Evolutionary conservation across 2,888 invertebrate genomes (phyloP).

Genomic region (Ischnura elegans): DNA sequence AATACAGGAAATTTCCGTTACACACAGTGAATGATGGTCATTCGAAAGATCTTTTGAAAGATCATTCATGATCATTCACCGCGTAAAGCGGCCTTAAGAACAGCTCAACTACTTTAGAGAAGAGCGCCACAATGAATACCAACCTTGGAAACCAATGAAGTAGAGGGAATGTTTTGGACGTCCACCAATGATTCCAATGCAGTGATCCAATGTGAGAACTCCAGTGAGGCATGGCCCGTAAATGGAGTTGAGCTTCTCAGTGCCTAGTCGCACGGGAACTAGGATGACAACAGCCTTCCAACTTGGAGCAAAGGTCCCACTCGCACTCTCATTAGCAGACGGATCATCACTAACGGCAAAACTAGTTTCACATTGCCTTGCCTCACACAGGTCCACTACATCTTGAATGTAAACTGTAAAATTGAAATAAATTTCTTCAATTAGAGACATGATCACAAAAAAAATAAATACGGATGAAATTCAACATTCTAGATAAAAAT

Average conservation of each 20-base stretch:
- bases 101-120: too few species aligned
- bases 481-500: not conserved
- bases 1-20: too few species aligned
- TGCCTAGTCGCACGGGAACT: conserved; percentile 92
- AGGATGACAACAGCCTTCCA: conserved; percentile 91
- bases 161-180: conserved; percentile 95
- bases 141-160: conserved; percentile 94
- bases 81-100: too few species aligned
- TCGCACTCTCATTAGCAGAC: not conserved
- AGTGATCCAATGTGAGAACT: conserved; percentile 88
- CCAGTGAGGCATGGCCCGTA: conserved; percentile 91
- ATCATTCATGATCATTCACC: too few species aligned
- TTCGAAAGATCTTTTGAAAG: too few species aligned
- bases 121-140: not conserved
- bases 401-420: conserved; percentile 87
- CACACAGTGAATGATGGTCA: too few species aligned
- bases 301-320: conserved; percentile 39
- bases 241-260: conserved; percentile 90
- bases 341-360: not conserved
- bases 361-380: not conserved
- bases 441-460: not conserved
- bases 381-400: conserved; percentile 83
- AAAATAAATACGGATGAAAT: not conserved
- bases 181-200: conserved; percentile 96
- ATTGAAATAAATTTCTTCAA: conserved; percentile 64